These are phyloP conservation scores for Steinernema hermaphroditum DNA, from an alignment of 2,888 invertebrate species.

Conservation along the genomic window DNA sequence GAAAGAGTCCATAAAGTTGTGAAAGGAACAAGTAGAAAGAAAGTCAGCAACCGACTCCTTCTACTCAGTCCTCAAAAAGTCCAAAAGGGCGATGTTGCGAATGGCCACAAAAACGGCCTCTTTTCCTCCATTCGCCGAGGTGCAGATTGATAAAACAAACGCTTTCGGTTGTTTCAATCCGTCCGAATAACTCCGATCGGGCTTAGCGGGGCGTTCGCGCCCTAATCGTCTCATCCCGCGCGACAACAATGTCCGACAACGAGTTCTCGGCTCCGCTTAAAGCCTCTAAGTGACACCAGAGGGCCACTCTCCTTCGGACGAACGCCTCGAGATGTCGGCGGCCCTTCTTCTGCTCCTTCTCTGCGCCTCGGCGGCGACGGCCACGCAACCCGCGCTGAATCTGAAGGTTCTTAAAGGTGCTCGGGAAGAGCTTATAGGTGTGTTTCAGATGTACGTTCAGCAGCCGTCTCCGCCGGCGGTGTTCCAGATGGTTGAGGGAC, in stretches of 20 bases:
- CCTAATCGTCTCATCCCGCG: slow-evolving; percentile 18
- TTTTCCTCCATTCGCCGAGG: background rate
- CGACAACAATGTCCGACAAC: slow-evolving; percentile 21
- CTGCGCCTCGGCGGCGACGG: background rate
- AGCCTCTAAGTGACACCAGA: background rate
- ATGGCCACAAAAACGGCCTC: no score
- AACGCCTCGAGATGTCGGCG: slow-evolving; percentile 24
- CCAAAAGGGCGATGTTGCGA: background rate
- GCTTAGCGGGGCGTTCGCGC: background rate
- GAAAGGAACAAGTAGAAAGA: no score
- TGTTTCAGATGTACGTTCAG: slow-evolving; percentile 50
- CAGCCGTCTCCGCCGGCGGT: slow-evolving; percentile 50
- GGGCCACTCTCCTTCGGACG: slow-evolving; percentile 3
- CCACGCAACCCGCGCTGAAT: background rate
- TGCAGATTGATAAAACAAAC: slow-evolving; percentile 3
- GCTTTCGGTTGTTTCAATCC: background rate
- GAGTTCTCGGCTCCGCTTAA: slow-evolving; percentile 15
- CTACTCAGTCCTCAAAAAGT: no score
- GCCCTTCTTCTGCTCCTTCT: background rate
- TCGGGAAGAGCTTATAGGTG: background rate
- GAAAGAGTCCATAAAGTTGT: no score
- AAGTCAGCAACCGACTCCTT: no score
- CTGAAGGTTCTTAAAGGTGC: background rate
- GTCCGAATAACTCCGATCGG: background rate
- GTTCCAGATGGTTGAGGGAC: slow-evolving; percentile 50